Conservation (phyloP, 2,113 vertebrate genomes). For the Electrona antarctica region DNA sequence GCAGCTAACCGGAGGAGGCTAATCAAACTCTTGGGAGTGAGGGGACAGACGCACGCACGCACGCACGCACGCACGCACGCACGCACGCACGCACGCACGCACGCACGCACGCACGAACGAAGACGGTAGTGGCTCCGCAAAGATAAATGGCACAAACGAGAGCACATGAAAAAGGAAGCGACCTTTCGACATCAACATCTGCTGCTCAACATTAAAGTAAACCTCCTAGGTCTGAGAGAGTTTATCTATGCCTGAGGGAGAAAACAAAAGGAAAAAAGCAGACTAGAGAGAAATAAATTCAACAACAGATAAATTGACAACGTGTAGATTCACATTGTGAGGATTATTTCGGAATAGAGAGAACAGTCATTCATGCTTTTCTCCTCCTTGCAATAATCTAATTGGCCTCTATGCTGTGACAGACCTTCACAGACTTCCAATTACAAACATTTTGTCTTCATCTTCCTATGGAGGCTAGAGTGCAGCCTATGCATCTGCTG, state of each 20-base stretch:
- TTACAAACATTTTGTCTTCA: neutral
- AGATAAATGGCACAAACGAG: conserved; percentile 30
- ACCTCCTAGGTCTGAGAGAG: neutral
- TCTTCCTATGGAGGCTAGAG: too few species aligned
- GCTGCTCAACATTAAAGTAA: conserved; percentile 10
- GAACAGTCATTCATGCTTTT: conserved; percentile 21
- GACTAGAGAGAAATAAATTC: neutral
- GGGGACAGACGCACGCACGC: conserved; percentile 30
- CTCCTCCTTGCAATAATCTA: conserved; percentile 8
- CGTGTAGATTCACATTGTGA: neutral
- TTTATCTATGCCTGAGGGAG: conserved; percentile 7
- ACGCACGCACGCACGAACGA: too few species aligned
- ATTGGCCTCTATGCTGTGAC: conserved; percentile 16
- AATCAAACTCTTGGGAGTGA: conserved; percentile 62
- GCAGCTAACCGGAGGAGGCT: conserved; percentile 47
- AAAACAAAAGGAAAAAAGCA: neutral
- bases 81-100: neutral
- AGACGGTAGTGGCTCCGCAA: neutral
- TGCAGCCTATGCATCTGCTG: too few species aligned
- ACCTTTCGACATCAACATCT: conserved; percentile 24
- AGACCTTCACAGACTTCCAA: conserved; percentile 37
- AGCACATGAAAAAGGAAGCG: neutral
- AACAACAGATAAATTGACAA: too few species aligned
- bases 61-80: neutral
- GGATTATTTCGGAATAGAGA: conserved; percentile 5